These are phyloP conservation scores for Steinernema scapterisci DNA, from an alignment of 2,888 invertebrate species.

Conservation along the genomic window DNA sequence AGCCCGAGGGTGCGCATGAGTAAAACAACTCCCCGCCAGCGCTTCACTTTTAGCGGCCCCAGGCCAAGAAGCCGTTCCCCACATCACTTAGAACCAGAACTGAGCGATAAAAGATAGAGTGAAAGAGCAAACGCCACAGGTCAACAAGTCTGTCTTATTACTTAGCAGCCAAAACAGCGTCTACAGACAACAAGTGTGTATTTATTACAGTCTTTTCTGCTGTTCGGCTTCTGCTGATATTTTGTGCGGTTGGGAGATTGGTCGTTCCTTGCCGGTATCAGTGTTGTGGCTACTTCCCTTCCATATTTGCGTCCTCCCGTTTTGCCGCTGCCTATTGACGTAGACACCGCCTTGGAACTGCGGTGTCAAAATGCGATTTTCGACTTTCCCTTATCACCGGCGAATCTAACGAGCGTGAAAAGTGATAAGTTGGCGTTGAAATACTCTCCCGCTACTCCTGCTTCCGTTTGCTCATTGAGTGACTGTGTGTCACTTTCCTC, in stretches of 20 bases:
- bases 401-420: neutral
- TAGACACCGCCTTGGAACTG: neutral
- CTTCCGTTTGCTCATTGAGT: neutral
- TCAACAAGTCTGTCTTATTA: no score
- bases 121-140: no score
- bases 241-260: neutral
- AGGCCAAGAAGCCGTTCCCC: no score
- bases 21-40: no score
- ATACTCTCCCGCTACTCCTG: neutral
- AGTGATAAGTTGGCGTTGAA: slow-evolving; percentile 27
- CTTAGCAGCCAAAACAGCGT: no score
- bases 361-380: slow-evolving; percentile 12
- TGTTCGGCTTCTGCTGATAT: neutral
- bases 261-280: neutral
- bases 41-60: no score
- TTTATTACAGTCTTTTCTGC: neutral
- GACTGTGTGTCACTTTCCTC: no score
- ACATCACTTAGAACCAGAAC: no score
- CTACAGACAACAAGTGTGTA: no score
- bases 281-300: neutral
- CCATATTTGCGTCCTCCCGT: neutral
- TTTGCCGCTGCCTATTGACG: neutral
- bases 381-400: neutral
- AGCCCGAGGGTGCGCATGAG: no score
- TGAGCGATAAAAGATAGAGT: no score